Evolutionary conservation across 1,140 invertebrate species (phyloP), one percentile per base, ranked within the genome.

Genomic region (Heliconius nattereri): DNA sequence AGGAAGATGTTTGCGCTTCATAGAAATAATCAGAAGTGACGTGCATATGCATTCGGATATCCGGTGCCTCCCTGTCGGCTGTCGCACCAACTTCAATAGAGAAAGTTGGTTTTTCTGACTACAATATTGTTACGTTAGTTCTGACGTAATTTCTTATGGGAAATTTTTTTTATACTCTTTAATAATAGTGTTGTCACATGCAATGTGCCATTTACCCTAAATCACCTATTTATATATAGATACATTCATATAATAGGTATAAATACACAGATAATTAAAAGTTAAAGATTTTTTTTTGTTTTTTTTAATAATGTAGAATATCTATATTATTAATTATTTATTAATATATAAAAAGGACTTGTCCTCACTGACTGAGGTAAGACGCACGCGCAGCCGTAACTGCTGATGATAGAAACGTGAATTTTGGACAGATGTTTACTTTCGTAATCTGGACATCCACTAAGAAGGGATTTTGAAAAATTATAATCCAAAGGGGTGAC

Each of bases 41-140:
- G 76, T 80, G 73, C 73, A 70, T 76, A 73, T 74, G 66, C 82
- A 75, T 80, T 81, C 76, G 80, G 80, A 81, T 80, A 80, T 83
- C 82, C 82, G 82, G 76, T 76, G 73, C 54, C 80, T 78, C 49
- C 40, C 71, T 74, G 80, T 75, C 76, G 76, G 11, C 75, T 74
- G 80, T 75, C 76, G 76, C 45, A 77, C 76, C 45, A 73, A 76
- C 75, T 77, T 82, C 81, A 80, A 80, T 80, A 80, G 82, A 80
- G 82, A 83, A 83, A 83, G 82, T 80, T 49, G n/a, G n/a, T 80
- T 83, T 80, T 80, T 54, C 75, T 81, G 40, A 23, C 52, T 83
- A 73, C 9, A 73, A 76, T 74, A 60, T 71, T 81, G 75, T 78
- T 52, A 81, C 54, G 52, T 71, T 60, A 70, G 54, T 77, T 80